Conservation (phyloP, 2,113 vertebrate genomes). For the Prunella himalayana region DNA sequence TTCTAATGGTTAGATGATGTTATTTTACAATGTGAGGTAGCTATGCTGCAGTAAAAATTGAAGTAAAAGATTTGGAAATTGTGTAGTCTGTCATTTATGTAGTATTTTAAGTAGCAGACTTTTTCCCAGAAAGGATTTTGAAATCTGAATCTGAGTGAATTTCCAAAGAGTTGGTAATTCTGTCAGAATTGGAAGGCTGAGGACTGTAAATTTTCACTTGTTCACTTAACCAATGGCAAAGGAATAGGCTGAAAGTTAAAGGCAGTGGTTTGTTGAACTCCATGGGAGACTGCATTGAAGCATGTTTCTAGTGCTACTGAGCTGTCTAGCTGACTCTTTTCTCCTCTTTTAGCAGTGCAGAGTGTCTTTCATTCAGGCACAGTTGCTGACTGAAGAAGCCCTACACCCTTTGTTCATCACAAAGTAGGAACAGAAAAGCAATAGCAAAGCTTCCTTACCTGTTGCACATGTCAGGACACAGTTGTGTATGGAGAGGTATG, state of each 20-base stretch:
- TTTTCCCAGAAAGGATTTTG: constrained; percentile 10
- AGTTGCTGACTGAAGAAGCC: background rate
- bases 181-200: background rate
- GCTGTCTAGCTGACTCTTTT: background rate
- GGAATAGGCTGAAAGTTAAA: background rate
- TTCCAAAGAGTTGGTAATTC: background rate
- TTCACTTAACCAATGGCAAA: background rate
- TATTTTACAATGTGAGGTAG: background rate
- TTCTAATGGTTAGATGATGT: background rate
- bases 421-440: background rate
- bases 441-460: background rate
- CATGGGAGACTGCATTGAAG: background rate
- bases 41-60: background rate
- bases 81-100: background rate
- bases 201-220: background rate
- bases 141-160: constrained; percentile 5
- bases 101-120: constrained; percentile 4
- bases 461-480: background rate
- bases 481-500: background rate
- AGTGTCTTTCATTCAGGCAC: background rate
- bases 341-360: background rate
- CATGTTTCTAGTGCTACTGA: background rate
- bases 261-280: background rate
- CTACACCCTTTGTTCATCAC: background rate
- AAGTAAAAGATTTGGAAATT: background rate